Evolutionary conservation across 2,888 invertebrate species (phyloP).

Genomic region (Dione juno): DNA sequence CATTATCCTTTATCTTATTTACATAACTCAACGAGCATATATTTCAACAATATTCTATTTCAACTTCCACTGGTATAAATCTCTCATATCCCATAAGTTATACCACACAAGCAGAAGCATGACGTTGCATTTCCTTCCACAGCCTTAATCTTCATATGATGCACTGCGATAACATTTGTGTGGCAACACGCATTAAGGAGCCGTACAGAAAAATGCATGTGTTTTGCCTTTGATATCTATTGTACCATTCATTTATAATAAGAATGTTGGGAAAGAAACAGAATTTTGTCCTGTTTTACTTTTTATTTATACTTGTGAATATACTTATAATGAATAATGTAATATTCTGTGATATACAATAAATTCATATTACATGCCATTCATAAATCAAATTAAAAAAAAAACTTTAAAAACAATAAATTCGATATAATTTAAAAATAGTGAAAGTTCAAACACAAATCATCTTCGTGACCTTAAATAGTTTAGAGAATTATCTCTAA

Average conservation of each 20-base stretch:
- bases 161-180: constrained; percentile 73
- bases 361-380: too few relatives aligned
- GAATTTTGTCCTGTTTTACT: background rate
- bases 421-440: background rate
- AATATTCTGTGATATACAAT: too few relatives aligned
- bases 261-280: background rate
- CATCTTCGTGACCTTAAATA: constrained; percentile 9
- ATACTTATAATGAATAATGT: too few relatives aligned
- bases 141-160: constrained; percentile 77
- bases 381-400: background rate
- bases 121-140: constrained; percentile 76
- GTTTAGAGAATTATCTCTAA: constrained; percentile 12
- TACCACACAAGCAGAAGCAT: constrained; percentile 65
- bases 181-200: constrained; percentile 55
- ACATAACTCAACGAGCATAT: too few relatives aligned
- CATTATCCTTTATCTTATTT: too few relatives aligned
- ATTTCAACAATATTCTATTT: too few relatives aligned
- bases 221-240: constrained; percentile 29
- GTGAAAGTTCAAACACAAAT: constrained; percentile 21
- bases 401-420: background rate
- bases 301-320: too few relatives aligned
- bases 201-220: constrained; percentile 40
- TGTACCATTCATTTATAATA: background rate
- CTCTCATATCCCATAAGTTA: constrained; percentile 48
- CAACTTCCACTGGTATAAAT: background rate